phyloP scores from a whole-genome alignment of 2,113 vertebrate species.

The Oophaga pumilio region DNA sequence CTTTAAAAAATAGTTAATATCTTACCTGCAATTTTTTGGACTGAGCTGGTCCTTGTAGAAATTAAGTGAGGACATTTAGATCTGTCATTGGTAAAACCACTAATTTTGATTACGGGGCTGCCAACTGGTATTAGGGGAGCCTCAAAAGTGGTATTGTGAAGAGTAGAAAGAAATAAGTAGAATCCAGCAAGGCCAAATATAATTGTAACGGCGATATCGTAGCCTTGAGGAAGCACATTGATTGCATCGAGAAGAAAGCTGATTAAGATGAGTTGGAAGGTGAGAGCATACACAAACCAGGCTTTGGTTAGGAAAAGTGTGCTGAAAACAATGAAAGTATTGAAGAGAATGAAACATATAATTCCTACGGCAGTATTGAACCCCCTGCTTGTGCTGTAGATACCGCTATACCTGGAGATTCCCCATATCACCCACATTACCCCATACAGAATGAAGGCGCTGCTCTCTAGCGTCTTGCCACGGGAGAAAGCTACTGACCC shows the following conservation, averaged over 20 bases:
- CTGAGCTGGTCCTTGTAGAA: slow-evolving; percentile 79
- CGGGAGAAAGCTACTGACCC: slow-evolving; percentile 81
- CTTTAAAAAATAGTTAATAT: not conserved
- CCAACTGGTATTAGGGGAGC: slow-evolving; percentile 78
- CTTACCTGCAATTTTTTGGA: slow-evolving; percentile 85
- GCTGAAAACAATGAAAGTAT: slow-evolving; percentile 76
- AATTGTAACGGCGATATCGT: slow-evolving; percentile 79
- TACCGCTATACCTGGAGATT: slow-evolving; percentile 74
- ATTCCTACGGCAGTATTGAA: slow-evolving; percentile 79
- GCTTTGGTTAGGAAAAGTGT: slow-evolving; percentile 75
- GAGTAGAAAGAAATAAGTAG: slow-evolving; percentile 82
- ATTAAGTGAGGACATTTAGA: slow-evolving; percentile 78
- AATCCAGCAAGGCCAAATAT: slow-evolving; percentile 86
- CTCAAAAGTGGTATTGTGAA: slow-evolving; percentile 78
- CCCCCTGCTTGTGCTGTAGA: slow-evolving; percentile 72
- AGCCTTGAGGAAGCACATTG: slow-evolving; percentile 73
- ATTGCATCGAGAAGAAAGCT: slow-evolving; percentile 85
- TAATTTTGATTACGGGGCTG: slow-evolving; percentile 73
- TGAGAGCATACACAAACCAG: slow-evolving; percentile 80
- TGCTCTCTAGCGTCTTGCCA: slow-evolving; percentile 88
- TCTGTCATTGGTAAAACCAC: slow-evolving; percentile 68
- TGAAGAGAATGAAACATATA: slow-evolving; percentile 81
- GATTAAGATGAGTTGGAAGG: slow-evolving; percentile 79
- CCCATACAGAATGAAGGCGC: slow-evolving; percentile 81
- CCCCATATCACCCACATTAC: slow-evolving; percentile 88